phyloP scores from a whole-genome alignment of 2,888 invertebrate species.

The Drosophila testacea region DNA sequence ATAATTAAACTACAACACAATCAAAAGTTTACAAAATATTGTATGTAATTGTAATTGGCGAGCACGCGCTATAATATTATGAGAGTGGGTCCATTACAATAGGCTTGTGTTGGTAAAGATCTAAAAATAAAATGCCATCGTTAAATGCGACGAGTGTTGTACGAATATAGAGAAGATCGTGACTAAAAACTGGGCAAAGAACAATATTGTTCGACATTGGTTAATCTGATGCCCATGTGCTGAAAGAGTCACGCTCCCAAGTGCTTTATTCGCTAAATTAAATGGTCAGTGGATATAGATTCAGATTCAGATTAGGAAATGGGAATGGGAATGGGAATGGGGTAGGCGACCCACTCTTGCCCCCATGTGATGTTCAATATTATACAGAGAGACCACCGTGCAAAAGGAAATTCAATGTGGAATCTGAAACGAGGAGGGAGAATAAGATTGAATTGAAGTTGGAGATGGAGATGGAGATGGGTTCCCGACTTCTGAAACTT shows the following conservation, averaged over 20 bases:
- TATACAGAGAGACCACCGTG: constrained; percentile 53
- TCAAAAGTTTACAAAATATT: not conserved
- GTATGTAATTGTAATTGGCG: constrained; percentile 3
- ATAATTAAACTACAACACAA: not conserved
- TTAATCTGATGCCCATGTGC: constrained; percentile 53
- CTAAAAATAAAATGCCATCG: constrained; percentile 13
- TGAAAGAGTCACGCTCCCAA: constrained; percentile 63
- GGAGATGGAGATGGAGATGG: constrained; percentile 1
- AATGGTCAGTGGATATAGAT: constrained; percentile 14
- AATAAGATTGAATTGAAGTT: not conserved
- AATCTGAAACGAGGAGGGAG: constrained; percentile 21
- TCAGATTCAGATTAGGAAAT: constrained; percentile 22
- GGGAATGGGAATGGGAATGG: not conserved
- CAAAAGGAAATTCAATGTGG: constrained; percentile 37
- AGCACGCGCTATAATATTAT: constrained; percentile 4
- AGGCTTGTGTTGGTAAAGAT: constrained; percentile 10
- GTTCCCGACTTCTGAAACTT: constrained; percentile 13
- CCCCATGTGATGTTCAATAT: constrained; percentile 5
- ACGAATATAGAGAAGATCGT: constrained; percentile 36
- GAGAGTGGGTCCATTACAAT: not conserved
- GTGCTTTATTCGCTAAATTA: constrained; percentile 42
- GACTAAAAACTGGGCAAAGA: constrained; percentile 47
- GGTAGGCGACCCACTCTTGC: constrained; percentile 2
- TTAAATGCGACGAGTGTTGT: constrained; percentile 11
- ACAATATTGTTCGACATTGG: constrained; percentile 29